phyloP scores from a whole-genome alignment of 2,888 invertebrate species.

The Cheilosia pagana region DNA sequence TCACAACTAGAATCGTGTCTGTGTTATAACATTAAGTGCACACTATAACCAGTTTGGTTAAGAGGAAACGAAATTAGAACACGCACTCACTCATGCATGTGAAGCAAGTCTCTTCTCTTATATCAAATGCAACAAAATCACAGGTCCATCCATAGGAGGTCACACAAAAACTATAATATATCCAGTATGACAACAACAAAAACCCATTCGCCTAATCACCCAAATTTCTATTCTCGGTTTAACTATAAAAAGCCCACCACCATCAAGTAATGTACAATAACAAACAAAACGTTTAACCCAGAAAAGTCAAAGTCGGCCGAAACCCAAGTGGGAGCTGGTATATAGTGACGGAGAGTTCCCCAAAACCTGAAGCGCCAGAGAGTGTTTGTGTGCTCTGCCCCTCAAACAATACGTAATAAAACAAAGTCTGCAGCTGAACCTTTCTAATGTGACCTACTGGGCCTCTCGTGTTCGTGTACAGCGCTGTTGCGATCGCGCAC shows the following conservation, averaged over 20 bases:
- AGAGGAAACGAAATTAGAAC: no score
- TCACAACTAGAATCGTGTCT: no score
- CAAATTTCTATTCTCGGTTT: constrained; percentile 40
- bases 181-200: not conserved
- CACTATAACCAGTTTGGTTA: no score
- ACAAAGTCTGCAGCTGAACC: constrained; percentile 20
- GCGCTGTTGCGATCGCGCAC: constrained; percentile 20
- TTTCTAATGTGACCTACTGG: constrained; percentile 56
- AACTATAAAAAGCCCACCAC: not conserved
- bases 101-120: no score
- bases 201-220: constrained; percentile 50
- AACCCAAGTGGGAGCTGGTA: not conserved
- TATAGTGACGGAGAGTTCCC: not conserved
- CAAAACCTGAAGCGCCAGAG: constrained; percentile 1
- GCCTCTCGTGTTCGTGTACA: not conserved
- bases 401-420: constrained; percentile 24
- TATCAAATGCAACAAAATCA: no score
- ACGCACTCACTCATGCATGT: no score
- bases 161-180: not conserved
- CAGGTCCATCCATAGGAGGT: no score
- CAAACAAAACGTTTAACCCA: constrained; percentile 31
- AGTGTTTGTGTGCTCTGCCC: not conserved
- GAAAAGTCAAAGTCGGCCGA: constrained; percentile 45
- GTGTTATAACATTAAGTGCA: no score
- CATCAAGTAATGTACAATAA: constrained; percentile 16